These are phyloP conservation scores for Gobio occitaniae DNA, from an alignment of 2,797 vertebrate genomes.

Conservation along the genomic window DNA sequence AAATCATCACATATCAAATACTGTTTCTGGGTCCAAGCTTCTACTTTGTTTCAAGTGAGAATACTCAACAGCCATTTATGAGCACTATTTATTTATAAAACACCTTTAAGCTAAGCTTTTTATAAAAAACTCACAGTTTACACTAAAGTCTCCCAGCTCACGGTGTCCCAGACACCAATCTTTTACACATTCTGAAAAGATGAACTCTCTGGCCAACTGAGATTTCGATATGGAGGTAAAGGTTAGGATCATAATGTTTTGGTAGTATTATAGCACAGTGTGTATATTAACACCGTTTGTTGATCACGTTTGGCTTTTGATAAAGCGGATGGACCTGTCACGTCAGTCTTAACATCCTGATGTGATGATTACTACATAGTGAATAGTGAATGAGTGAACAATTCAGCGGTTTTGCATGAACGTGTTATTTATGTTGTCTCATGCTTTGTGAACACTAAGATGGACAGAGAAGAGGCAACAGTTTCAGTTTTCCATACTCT, in stretches of 20 bases:
- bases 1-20: background rate
- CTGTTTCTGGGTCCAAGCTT: background rate
- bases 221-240: background rate
- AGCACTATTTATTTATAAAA: conserved; percentile 1
- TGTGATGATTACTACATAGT: background rate
- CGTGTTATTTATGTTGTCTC: background rate
- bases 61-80: background rate
- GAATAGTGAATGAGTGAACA: background rate
- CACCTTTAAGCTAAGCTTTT: background rate
- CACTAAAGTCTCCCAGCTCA: background rate
- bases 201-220: background rate
- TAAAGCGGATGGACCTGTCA: background rate
- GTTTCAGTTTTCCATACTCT: background rate
- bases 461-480: background rate
- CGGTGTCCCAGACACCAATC: background rate
- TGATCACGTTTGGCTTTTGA: background rate
- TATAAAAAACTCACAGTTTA: background rate
- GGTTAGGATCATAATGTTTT: background rate
- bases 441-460: conserved; percentile 1
- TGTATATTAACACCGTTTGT: background rate
- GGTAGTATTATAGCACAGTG: background rate
- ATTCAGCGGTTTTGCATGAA: background rate
- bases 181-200: background rate
- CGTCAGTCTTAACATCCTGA: background rate
- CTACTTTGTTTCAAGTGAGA: background rate